Percentiles rank a stretch among this genome's conserved stretches.
Evolutionary conservation across 92 coral and sea anemone species (phyloP).

Genomic region (Epizoanthus illoricatus): DNA sequence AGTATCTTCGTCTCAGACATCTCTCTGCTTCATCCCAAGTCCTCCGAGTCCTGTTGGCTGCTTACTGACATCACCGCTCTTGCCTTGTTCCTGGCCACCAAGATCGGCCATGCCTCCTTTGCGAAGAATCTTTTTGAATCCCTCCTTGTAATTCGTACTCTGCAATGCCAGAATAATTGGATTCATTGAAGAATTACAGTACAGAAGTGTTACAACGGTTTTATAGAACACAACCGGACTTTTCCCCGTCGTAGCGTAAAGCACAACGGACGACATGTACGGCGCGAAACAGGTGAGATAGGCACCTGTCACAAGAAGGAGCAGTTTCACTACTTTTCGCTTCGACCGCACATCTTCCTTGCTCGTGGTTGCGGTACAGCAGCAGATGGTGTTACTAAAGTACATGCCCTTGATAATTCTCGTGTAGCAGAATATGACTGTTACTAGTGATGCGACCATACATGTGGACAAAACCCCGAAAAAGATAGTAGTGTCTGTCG

Average conservation of each 20-base stretch:
- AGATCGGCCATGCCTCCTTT: neutral
- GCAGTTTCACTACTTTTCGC: constrained; percentile 7
- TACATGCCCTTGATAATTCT: constrained; percentile 5
- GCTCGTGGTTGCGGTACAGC: neutral
- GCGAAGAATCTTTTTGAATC: constrained; percentile 16
- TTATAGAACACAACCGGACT: too few relatives aligned
- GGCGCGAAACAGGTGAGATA: constrained; percentile 6
- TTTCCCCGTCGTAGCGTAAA: too few relatives aligned
- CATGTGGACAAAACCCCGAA: neutral
- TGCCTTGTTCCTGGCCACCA: too few relatives aligned
- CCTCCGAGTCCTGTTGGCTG: too few relatives aligned
- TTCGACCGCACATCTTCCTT: constrained; percentile 2
- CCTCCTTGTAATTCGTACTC: constrained; percentile 26
- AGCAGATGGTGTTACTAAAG: constrained; percentile 11
- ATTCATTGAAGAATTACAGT: constrained; percentile 38
- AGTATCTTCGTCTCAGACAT: too few relatives aligned
- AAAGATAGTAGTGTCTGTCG: neutral
- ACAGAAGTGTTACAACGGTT: neutral
- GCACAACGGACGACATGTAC: neutral
- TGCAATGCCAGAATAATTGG: constrained; percentile 35
- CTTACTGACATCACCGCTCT: too few relatives aligned
- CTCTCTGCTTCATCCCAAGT: too few relatives aligned
- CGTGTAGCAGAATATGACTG: neutral
- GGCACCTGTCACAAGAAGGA: constrained; percentile 1
- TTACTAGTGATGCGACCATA: neutral